phyloP scores from a whole-genome alignment of 2,113 vertebrate species.

The Vidua chalybeata region DNA sequence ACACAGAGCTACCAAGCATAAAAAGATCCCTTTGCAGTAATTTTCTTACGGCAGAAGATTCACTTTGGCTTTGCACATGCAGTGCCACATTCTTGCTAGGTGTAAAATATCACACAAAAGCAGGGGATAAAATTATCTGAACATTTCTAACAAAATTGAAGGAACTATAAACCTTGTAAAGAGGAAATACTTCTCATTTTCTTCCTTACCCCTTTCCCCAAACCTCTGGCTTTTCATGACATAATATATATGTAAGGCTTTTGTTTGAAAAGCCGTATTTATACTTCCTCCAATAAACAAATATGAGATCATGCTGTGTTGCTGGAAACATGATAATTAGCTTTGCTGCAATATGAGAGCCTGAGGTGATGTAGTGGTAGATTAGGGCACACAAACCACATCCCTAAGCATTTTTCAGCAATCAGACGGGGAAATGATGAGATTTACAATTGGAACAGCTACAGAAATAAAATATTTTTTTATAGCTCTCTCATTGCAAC shows the following conservation, averaged over 20 bases:
- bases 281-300: constrained; percentile 32
- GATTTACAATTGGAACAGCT: background rate
- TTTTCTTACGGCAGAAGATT: constrained; percentile 1
- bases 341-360: constrained; percentile 49
- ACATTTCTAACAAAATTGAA: background rate
- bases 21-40: background rate
- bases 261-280: constrained; percentile 11
- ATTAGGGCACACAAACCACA: background rate
- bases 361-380: constrained; percentile 41
- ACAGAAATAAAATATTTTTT: constrained; percentile 2
- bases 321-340: constrained; percentile 54
- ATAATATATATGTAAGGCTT: background rate
- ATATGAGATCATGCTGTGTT: constrained; percentile 13
- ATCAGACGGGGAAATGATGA: constrained; percentile 24
- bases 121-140: background rate
- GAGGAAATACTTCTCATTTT: background rate
- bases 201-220: background rate
- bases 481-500: background rate
- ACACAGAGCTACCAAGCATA: background rate
- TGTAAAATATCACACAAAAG: background rate
- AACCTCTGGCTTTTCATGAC: background rate
- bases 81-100: background rate
- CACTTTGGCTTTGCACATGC: constrained; percentile 2
- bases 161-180: background rate
- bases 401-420: constrained; percentile 33